Percentiles rank a stretch among this genome's conserved stretches.
Conservation (phyloP, 2,888 invertebrate genomes). For the Platynereis dumerilii region DNA sequence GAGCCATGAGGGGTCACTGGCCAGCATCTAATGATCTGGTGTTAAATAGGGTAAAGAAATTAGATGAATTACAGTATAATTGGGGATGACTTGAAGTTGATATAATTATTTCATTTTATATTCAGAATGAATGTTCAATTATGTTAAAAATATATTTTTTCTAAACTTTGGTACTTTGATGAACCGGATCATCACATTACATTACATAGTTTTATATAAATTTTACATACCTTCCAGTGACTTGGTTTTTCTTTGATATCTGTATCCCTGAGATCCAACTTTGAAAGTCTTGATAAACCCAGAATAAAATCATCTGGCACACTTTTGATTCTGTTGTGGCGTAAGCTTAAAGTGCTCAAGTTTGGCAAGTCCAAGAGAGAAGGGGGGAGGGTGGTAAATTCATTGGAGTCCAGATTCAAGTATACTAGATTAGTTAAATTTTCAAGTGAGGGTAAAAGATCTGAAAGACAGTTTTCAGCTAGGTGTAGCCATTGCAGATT, state of each 20-base stretch:
- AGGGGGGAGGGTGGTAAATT: constrained; percentile 46
- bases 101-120: too few species aligned
- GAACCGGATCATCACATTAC: too few species aligned
- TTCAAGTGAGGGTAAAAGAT: constrained; percentile 45
- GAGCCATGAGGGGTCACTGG: too few species aligned
- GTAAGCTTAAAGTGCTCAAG: constrained; percentile 46
- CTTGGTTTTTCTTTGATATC: constrained; percentile 46
- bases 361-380: constrained; percentile 44
- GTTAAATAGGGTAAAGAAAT: too few species aligned
- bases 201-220: too few species aligned
- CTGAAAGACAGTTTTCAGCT: constrained; percentile 50
- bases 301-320: constrained; percentile 53
- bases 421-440: constrained; percentile 45
- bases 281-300: constrained; percentile 49
- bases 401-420: constrained; percentile 53
- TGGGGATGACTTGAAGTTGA: too few species aligned
- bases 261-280: constrained; percentile 58
- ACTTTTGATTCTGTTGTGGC: constrained; percentile 44
- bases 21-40: too few species aligned
- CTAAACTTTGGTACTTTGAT: too few species aligned
- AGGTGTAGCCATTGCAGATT: constrained; percentile 55
- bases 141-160: too few species aligned
- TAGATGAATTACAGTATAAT: too few species aligned
- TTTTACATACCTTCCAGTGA: constrained; percentile 61
- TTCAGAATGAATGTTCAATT: too few species aligned